Percentiles rank a stretch among this genome's conserved stretches.
Evolutionary conservation across 2,888 invertebrate genomes (phyloP).

Genomic region (Orthosia cruda): DNA sequence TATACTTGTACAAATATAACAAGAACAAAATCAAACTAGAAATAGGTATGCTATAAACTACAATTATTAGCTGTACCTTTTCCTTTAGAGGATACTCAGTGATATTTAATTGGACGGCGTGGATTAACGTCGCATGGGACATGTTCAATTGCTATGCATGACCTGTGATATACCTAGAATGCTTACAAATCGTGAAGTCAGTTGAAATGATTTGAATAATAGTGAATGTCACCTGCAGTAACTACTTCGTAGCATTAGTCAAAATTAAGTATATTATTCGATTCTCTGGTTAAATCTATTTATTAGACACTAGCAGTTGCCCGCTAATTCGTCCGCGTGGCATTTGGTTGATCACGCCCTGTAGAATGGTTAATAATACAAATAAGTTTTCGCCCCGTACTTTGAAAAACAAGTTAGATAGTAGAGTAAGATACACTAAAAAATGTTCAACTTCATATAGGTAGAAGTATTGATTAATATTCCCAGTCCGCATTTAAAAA

Average conservation of each 20-base stretch:
- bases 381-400: no score
- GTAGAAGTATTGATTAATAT: no score
- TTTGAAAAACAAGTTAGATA: no score
- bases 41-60: neutral
- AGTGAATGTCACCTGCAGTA: neutral
- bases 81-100: constrained; percentile 38
- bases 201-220: neutral
- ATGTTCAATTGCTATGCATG: constrained; percentile 20
- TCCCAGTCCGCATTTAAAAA: no score
- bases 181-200: neutral
- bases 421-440: no score
- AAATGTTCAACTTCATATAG: no score
- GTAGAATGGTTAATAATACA: no score
- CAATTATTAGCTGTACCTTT: constrained; percentile 4
- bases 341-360: no score
- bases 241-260: neutral
- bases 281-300: neutral
- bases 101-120: constrained; percentile 38
- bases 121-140: constrained; percentile 37
- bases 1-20: no score
- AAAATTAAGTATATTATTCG: neutral
- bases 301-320: neutral
- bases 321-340: no score
- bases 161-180: constrained; percentile 13
- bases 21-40: constrained; percentile 9